Conservation (phyloP, 2,888 invertebrate genomes). For the Archips xylosteana region DNA sequence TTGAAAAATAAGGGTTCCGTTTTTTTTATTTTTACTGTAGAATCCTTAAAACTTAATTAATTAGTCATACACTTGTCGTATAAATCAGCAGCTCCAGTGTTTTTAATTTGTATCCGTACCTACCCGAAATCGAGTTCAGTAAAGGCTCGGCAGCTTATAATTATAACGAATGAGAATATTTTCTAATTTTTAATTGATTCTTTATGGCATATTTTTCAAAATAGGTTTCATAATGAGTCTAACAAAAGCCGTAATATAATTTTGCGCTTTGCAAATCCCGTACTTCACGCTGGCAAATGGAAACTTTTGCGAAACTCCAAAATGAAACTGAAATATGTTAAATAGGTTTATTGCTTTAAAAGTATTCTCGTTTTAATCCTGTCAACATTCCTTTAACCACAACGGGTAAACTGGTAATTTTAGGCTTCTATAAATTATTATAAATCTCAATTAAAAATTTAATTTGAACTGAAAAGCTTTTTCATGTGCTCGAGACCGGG, state of each 20-base stretch:
- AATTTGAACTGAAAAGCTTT: constrained; percentile 20
- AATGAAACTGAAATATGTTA: constrained; percentile 38
- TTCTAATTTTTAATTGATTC: constrained; percentile 13
- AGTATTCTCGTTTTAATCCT: constrained; percentile 31
- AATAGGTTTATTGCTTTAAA: constrained; percentile 38
- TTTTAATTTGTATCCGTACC: too few species aligned
- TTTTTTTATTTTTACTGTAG: too few species aligned
- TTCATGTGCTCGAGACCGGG: constrained; percentile 12
- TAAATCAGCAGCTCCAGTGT: too few species aligned
- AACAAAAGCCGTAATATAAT: constrained; percentile 41
- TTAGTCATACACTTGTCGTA: too few species aligned
- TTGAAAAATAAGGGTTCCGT: too few species aligned
- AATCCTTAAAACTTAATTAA: too few species aligned
- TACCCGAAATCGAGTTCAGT: too few species aligned
- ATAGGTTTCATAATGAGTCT: constrained; percentile 33
- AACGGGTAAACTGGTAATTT: constrained; percentile 24
- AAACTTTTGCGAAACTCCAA: constrained; percentile 35
- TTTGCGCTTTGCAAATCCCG: constrained; percentile 31
- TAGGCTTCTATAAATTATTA: constrained; percentile 24
- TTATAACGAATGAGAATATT: neutral
- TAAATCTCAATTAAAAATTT: constrained; percentile 28
- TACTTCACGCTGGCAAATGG: constrained; percentile 34
- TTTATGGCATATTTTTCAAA: constrained; percentile 23
- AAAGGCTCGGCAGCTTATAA: neutral
- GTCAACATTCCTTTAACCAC: constrained; percentile 26